Conservation (phyloP, 35 echinoderm and acorn worm species). For the Holothuria glaberrima region DNA sequence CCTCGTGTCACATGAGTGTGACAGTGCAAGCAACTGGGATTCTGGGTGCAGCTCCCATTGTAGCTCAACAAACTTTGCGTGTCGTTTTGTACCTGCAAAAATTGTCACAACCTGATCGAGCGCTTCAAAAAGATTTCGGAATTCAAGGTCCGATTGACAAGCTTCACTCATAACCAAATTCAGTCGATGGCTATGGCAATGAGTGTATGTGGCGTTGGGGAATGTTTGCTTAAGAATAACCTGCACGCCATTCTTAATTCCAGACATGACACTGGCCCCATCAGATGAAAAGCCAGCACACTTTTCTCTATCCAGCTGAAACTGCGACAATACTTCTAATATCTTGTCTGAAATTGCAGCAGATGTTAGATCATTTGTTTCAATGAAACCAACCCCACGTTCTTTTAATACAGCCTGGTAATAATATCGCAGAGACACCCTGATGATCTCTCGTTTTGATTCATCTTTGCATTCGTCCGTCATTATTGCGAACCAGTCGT, state of each 20-base stretch:
- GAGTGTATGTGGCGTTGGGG: slow-evolving; percentile 24
- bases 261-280: slow-evolving; percentile 35
- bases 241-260: slow-evolving; percentile 23
- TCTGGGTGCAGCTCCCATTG: slow-evolving; percentile 5
- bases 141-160: background rate
- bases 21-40: background rate
- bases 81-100: background rate
- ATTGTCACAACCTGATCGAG: slow-evolving; percentile 10
- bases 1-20: slow-evolving; percentile 5
- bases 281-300: too few relatives aligned
- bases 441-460: too few relatives aligned
- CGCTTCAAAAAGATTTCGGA: slow-evolving; percentile 1
- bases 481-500: too few relatives aligned
- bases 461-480: too few relatives aligned
- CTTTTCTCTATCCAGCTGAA: too few relatives aligned
- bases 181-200: slow-evolving; percentile 33
- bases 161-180: too few relatives aligned
- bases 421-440: too few relatives aligned
- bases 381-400: too few relatives aligned
- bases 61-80: slow-evolving; percentile 15
- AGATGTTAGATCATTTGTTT: too few relatives aligned
- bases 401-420: too few relatives aligned
- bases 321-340: too few relatives aligned
- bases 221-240: slow-evolving; percentile 9
- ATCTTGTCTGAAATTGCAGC: too few relatives aligned